Evolutionary conservation across 2,888 invertebrate species (phyloP), one percentile per base, ranked within the genome.

Genomic region (Pteria penguin): DNA sequence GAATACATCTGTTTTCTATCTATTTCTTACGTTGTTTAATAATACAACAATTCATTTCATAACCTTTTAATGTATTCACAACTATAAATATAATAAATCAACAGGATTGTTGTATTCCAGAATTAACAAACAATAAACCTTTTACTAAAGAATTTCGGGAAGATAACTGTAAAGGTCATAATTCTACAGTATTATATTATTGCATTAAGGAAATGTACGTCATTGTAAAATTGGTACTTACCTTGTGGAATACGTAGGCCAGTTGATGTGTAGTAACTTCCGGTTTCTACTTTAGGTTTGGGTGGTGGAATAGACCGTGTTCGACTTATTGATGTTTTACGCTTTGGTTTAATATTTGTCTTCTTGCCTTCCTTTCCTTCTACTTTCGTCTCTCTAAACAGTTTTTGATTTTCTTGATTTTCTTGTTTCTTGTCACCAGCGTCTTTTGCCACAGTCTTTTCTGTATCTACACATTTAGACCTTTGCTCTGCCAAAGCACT

Each of bases 401-500:
- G 26, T 24, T 61, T 45, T 22, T 58, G 54, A 18, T n/a, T 45
- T 4, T 32, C 29, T 18, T n/a, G 36, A n/a, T 61, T 60, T 18
- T 63, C 26, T 52, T 1, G 5, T 29, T 14, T 63, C 24, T 57
- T 26, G 45, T 62, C 29, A 24, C 67, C 65, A 26, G 32, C 27
- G 36, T 70, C 72, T 1, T n/a, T 18, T 11, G n/a, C 32, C 14
- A 14, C 5, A 22, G 26, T 8, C 2, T 24, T 24, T 22, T 58
- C 58, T 22, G 22, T 58, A 4, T 24, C 58, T 14, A 24, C 58
- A 24, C 26, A 52, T 54, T 18, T 68, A 27, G 4, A 22, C 60
- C 87, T 79, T 71, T 88, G 87, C 80, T 90, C 89, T 1, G 89
- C 89, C 4, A 90, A 80, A 5, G 89, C 84, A 79, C 89, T 90